phyloP scores from a whole-genome alignment of 2,888 invertebrate species.

The Diaperis boleti region DNA sequence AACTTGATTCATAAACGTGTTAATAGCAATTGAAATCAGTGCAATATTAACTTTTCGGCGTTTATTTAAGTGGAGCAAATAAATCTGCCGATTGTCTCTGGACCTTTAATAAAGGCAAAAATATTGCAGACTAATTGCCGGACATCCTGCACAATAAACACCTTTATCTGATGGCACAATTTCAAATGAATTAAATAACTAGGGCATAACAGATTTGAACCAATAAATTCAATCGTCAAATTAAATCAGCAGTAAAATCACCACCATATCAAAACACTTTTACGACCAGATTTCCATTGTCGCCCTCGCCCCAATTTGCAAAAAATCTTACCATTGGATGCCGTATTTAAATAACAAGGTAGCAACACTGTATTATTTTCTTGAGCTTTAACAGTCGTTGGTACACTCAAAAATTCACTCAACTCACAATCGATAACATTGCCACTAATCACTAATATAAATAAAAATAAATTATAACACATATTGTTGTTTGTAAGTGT shows the following conservation, averaged over 20 bases:
- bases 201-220: neutral
- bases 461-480: conserved; percentile 34
- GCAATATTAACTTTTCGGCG: no score
- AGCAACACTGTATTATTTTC: conserved; percentile 83
- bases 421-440: conserved; percentile 36
- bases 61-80: neutral
- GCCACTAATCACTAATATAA: conserved; percentile 40
- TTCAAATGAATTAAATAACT: neutral
- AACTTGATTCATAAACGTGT: no score
- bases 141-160: neutral
- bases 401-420: conserved; percentile 73
- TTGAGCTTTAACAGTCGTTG: conserved; percentile 80
- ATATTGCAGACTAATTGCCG: conserved; percentile 1
- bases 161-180: neutral
- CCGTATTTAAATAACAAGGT: conserved; percentile 80
- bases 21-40: no score
- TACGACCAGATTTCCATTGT: no score
- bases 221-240: neutral
- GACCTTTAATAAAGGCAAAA: conserved; percentile 1
- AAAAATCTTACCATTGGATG: conserved; percentile 68
- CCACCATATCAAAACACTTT: no score
- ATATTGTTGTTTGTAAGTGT: conserved; percentile 28
- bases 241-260: neutral
- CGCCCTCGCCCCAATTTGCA: no score
- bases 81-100: neutral